These are phyloP conservation scores for Athetis lepigone DNA, from an alignment of 2,888 invertebrate species.

Conservation along the genomic window DNA sequence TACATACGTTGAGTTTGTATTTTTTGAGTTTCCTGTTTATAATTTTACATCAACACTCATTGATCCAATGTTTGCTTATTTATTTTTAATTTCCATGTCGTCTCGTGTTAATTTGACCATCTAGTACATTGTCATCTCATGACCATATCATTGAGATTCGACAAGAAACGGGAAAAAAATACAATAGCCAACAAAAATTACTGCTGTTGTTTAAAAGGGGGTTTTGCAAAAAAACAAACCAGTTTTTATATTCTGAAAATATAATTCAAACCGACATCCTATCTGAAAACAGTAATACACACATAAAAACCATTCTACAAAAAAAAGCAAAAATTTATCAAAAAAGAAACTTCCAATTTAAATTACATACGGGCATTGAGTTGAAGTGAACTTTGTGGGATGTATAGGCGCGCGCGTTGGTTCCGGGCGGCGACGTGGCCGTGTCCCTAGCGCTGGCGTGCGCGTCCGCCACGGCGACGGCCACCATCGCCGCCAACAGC, in stretches of 20 bases:
- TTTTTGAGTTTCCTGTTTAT: constrained; percentile 40
- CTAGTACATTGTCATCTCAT: constrained; percentile 40
- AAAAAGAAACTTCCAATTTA: too few relatives aligned
- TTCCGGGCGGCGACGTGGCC: constrained; percentile 78
- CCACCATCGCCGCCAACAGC: constrained; percentile 88
- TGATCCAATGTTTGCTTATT: constrained; percentile 68
- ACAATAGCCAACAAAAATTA: not conserved
- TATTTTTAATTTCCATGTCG: constrained; percentile 65
- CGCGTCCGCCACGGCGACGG: constrained; percentile 86
- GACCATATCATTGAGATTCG: constrained; percentile 19
- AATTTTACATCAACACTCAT: constrained; percentile 59
- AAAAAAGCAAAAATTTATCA: too few relatives aligned
- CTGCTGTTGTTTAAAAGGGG: not conserved
- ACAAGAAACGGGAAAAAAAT: not conserved
- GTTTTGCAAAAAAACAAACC: not conserved
- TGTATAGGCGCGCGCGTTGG: constrained; percentile 76
- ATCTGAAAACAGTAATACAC: too few relatives aligned
- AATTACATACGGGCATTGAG: too few relatives aligned
- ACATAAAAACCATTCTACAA: too few relatives aligned
- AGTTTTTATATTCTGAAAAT: not conserved
- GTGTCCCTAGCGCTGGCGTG: constrained; percentile 82
- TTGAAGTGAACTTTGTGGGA: constrained; percentile 22
- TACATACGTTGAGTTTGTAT: constrained; percentile 79
- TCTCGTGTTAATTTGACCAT: constrained; percentile 64
- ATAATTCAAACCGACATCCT: too few relatives aligned